Conservation (phyloP, 2,113 vertebrate species). For the Harpagus bidentatus region DNA sequence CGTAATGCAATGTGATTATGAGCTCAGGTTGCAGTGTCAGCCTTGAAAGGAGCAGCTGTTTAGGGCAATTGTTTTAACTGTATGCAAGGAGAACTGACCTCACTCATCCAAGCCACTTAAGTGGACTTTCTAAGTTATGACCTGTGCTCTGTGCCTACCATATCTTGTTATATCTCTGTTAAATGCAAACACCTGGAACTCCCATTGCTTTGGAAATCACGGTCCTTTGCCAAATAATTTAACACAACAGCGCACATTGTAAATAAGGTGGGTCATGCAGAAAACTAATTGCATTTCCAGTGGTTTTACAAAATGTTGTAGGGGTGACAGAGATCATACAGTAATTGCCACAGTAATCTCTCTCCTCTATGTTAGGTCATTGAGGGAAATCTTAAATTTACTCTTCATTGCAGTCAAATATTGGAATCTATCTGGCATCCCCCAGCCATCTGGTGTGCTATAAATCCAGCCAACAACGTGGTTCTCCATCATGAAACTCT, state of each 20-base stretch:
- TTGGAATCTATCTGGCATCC: not conserved
- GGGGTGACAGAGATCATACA: not conserved
- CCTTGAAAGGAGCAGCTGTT: not conserved
- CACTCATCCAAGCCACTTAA: not conserved
- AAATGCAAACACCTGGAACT: not conserved
- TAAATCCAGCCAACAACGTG: conserved; percentile 15
- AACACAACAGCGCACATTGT: not conserved
- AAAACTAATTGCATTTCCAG: conserved; percentile 12
- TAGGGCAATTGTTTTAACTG: not conserved
- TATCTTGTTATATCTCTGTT: not conserved
- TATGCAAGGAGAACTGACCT: not conserved
- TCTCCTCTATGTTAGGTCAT: not conserved
- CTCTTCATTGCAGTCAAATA: not conserved
- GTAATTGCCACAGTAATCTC: not conserved
- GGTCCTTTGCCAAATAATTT: not conserved
- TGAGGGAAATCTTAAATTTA: conserved; percentile 25
- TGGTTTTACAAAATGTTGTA: not conserved
- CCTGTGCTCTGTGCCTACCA: not conserved
- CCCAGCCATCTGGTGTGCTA: conserved; percentile 11
- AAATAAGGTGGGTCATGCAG: not conserved
- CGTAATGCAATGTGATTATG: accelerated
- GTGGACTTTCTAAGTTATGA: not conserved
- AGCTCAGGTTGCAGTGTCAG: not conserved
- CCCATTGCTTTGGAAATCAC: not conserved
- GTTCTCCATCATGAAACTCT: not conserved